Evolutionary conservation across 2,888 invertebrate genomes (phyloP), one percentile per base, ranked within the genome.

Genomic region (Seira musarum): DNA sequence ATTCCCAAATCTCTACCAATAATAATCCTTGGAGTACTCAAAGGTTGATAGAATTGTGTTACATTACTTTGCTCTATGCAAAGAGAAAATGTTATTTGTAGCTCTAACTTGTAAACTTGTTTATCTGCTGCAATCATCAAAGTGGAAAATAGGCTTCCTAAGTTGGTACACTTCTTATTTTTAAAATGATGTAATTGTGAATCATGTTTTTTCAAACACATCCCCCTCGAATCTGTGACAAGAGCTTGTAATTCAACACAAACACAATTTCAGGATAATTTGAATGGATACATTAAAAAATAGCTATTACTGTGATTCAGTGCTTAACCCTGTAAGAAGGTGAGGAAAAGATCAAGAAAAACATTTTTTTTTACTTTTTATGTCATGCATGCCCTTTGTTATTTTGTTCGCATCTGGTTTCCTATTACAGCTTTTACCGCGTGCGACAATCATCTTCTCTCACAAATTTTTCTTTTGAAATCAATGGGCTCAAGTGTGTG

Each of bases 231-330:
- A n/a, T 49, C 15, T 49, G 6, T 30, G 30, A 30, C 2, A 13
- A 49, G 15, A 49, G 15, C 49, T 25, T 70, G 70, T 30, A 70
- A 70, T 35, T 70, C 40, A 70, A 70, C 57, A 70, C 70, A 25
- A 21, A 70, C 22, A n/a, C 60, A 60, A 30, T 49, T 69, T 70
- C 30, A 5, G 49, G 49, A 49, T 49, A 49, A 49, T 49, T 49
- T 49, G 49, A 49, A 49, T 70, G 70, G 60, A 25, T 70, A 70
- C 17, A 35, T 19, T n/a, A n/a, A 30, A n/a, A 49, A 49, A 49
- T 49, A n/a, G 49, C 49, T 49, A 49, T 49, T 49, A n/a, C 15
- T 49, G 49, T 49, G 15, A 49, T 49, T 49, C 49, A 49, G 3
- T 49, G 49, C 15, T 49, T 49, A 15, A 49, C 30, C 2, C 3